A percentile compares a stretch with the other conserved stretches of the same genome.
Conservation (phyloP, 2,888 invertebrate species). For the Yponomeuta cagnagella region DNA sequence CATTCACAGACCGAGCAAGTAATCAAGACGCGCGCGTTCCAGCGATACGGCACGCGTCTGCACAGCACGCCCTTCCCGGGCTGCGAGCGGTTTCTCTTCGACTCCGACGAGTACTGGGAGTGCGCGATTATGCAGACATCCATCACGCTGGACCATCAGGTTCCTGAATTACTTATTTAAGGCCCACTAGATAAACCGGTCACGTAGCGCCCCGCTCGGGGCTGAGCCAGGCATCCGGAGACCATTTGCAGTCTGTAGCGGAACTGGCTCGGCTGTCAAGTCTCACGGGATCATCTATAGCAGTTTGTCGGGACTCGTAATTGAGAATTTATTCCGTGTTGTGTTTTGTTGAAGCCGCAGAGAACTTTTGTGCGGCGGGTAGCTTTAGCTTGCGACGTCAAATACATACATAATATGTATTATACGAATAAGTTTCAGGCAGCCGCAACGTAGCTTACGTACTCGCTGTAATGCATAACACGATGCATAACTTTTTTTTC, state of each 20-base stretch:
- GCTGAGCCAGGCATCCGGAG: neutral
- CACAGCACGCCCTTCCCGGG: constrained; percentile 78
- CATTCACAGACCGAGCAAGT: constrained; percentile 49
- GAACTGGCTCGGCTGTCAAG: neutral
- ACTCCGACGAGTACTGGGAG: constrained; percentile 82
- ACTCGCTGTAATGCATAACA: too few relatives aligned
- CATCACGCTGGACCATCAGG: constrained; percentile 83
- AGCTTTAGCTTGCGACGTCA: too few relatives aligned
- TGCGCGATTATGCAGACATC: constrained; percentile 83
- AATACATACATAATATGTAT: too few relatives aligned
- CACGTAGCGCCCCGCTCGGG: neutral
- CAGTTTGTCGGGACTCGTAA: neutral
- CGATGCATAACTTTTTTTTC: too few relatives aligned
- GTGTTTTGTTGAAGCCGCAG: neutral
- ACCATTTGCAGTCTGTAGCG: neutral
- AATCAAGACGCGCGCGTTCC: constrained; percentile 53
- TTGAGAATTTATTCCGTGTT: neutral
- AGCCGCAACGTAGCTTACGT: too few relatives aligned
- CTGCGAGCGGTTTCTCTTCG: constrained; percentile 77
- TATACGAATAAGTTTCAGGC: too few relatives aligned
- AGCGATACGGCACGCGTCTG: constrained; percentile 48
- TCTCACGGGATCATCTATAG: neutral
- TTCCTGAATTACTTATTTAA: constrained; percentile 25
- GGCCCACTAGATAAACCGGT: constrained; percentile 2
- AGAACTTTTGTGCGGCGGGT: neutral